Evolutionary conservation across 2,888 invertebrate genomes (phyloP).

Genomic region (Parasteatoda lunata): DNA sequence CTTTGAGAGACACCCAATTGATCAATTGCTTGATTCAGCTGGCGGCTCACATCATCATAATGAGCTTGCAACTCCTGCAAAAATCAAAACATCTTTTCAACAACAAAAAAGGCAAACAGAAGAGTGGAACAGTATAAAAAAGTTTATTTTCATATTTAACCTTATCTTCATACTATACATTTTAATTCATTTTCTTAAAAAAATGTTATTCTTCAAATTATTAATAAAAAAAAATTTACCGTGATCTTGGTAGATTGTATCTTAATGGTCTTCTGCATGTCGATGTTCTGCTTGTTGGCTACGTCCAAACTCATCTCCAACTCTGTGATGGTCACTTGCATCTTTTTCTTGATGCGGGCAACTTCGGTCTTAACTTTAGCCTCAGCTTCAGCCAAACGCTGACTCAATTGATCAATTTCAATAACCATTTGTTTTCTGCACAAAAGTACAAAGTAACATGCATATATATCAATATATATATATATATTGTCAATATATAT

Average conservation of each 20-base stretch:
- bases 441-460: no score
- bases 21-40: slow-evolving; percentile 94
- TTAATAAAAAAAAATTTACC: no score
- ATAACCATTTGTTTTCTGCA: slow-evolving; percentile 95
- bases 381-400: slow-evolving; percentile 96
- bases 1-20: slow-evolving; percentile 92
- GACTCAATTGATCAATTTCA: slow-evolving; percentile 95
- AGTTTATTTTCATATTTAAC: no score
- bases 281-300: slow-evolving; percentile 98
- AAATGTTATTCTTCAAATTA: no score
- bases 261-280: slow-evolving; percentile 97
- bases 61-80: slow-evolving; percentile 89
- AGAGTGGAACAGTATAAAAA: neutral
- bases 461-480: no score
- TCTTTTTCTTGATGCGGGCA: slow-evolving; percentile 98
- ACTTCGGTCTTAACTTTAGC: slow-evolving; percentile 96
- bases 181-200: no score
- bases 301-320: slow-evolving; percentile 96
- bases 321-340: slow-evolving; percentile 97
- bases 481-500: no score
- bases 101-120: neutral
- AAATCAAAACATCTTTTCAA: neutral
- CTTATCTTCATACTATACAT: no score
- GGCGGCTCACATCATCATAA: slow-evolving; percentile 96
- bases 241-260: slow-evolving; percentile 94